Evolutionary conservation across 2,113 vertebrate species (phyloP).

Genomic region (Diphyllodes magnificus): DNA sequence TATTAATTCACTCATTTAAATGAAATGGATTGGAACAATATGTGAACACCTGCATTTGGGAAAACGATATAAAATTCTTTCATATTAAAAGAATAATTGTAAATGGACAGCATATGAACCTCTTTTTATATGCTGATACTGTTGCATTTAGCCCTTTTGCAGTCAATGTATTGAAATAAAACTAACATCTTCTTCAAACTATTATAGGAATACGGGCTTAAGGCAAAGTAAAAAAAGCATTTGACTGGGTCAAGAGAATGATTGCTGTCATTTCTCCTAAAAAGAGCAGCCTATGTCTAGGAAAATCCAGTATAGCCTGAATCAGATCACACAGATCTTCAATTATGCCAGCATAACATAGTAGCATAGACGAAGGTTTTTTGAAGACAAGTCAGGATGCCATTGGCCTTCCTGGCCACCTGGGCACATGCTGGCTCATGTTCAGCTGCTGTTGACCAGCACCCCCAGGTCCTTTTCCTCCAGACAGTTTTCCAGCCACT

Average conservation of each 20-base stretch:
- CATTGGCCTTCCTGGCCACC: neutral
- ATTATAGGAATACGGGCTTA: neutral
- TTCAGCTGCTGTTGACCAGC: neutral
- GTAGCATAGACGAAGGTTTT: neutral
- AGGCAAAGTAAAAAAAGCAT: neutral
- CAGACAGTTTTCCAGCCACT: neutral
- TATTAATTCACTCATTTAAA: neutral
- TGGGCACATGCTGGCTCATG: rapidly evolving
- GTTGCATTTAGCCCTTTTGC: neutral
- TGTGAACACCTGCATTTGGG: neutral
- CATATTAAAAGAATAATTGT: neutral
- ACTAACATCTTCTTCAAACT: neutral
- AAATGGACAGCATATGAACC: neutral
- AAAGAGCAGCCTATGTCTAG: neutral
- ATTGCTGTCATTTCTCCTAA: neutral
- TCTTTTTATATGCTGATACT: neutral
- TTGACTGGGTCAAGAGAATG: neutral
- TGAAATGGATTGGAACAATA: neutral
- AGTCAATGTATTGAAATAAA: neutral
- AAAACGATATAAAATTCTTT: neutral
- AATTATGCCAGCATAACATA: neutral
- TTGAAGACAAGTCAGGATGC: neutral
- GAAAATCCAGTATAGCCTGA: neutral
- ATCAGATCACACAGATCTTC: neutral
- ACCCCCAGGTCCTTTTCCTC: neutral